Evolutionary conservation across 2,113 vertebrate species (phyloP).

Genomic region (Lycocorax pyrrhopterus): DNA sequence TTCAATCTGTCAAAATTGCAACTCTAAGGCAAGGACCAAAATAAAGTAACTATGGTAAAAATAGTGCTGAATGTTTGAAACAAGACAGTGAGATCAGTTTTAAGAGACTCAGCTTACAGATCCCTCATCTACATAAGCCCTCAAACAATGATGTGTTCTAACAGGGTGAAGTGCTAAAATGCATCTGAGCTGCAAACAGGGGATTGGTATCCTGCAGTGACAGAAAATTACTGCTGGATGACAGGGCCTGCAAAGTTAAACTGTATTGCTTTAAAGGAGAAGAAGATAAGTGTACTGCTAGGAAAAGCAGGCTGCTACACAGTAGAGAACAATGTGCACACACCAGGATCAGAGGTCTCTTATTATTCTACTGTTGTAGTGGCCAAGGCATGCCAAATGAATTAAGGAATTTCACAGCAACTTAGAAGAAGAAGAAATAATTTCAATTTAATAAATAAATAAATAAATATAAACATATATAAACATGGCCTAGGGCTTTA

Average conservation of each 20-base stretch:
- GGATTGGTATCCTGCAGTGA: slow-evolving; percentile 14
- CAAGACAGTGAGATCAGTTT: neutral
- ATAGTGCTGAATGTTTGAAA: neutral
- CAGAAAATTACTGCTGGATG: slow-evolving; percentile 32
- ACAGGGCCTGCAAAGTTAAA: neutral
- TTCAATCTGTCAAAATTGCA: neutral
- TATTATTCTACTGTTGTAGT: neutral
- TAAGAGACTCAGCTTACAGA: neutral
- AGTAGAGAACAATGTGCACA: neutral
- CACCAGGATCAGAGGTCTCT: neutral
- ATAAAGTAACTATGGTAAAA: neutral
- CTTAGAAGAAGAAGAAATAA: neutral
- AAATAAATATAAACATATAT: neutral
- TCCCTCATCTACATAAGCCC: neutral
- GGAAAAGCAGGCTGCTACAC: neutral
- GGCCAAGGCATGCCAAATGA: slow-evolving; percentile 12
- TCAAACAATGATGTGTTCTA: neutral
- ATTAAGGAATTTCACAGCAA: neutral
- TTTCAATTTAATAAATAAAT: neutral
- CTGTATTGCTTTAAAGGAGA: neutral
- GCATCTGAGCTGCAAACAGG: neutral
- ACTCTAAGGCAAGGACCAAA: neutral
- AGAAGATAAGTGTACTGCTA: neutral
- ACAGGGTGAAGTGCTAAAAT: neutral
- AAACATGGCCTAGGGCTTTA: neutral